These are phyloP conservation scores for Bombus picipes DNA, from an alignment of 1,140 invertebrate species.

Conservation along the genomic window DNA sequence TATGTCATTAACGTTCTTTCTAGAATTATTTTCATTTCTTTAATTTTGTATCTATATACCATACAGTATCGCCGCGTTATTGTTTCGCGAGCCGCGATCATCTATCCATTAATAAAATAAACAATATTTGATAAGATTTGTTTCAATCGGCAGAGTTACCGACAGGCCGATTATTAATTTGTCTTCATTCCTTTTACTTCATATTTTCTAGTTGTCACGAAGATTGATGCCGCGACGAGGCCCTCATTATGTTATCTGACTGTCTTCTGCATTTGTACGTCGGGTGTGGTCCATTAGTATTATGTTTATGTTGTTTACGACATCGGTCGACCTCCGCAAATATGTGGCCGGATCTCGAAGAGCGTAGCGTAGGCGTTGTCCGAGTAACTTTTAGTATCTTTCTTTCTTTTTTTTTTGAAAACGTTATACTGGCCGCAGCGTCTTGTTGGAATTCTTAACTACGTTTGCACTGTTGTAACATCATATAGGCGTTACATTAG, in stretches of 20 bases:
- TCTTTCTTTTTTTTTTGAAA: slow-evolving; percentile 36
- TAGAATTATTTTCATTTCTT: background rate
- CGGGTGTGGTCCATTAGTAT: slow-evolving; percentile 69
- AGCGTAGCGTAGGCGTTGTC: slow-evolving; percentile 68
- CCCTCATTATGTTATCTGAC: too few species aligned
- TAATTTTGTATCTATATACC: background rate
- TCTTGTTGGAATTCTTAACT: slow-evolving; percentile 62
- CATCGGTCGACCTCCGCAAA: slow-evolving; percentile 68
- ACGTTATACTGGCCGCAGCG: slow-evolving; percentile 57
- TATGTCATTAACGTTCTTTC: background rate
- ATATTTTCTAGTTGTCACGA: slow-evolving; percentile 16
- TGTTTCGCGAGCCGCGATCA: background rate
- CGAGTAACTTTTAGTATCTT: slow-evolving; percentile 41
- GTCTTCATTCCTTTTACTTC: slow-evolving; percentile 2
- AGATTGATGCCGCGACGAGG: slow-evolving; percentile 18
- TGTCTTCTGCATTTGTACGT: slow-evolving; percentile 17
- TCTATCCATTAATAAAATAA: background rate
- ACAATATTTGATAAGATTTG: background rate
- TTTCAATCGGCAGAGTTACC: slow-evolving; percentile 37
- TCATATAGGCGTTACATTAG: background rate
- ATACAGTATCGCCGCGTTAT: background rate
- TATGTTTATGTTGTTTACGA: slow-evolving; percentile 75
- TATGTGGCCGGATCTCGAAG: slow-evolving; percentile 67
- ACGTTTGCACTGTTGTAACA: background rate
- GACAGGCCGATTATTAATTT: slow-evolving; percentile 19